These are phyloP conservation scores for Aurelia sp. DNA, from an alignment of 30 jellyfish, hydroid and myxozoan genomes.

Conservation along the genomic window DNA sequence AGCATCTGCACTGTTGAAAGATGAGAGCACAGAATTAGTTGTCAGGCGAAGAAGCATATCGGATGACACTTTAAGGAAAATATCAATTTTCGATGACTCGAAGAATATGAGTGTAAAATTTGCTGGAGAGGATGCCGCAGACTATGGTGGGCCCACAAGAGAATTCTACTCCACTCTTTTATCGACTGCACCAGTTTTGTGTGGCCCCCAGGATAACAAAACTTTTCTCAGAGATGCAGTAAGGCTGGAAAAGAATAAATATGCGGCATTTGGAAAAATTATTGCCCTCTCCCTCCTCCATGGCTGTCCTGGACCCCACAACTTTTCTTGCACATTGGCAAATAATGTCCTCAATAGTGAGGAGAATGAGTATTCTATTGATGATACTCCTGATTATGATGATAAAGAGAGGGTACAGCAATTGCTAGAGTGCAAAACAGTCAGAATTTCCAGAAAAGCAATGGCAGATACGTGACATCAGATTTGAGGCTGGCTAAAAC, in stretches of 20 bases:
- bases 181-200: slow-evolving; percentile 40
- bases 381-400: slow-evolving; percentile 25
- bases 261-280: slow-evolving; percentile 18
- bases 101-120: slow-evolving; percentile 20
- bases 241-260: slow-evolving; percentile 25
- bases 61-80: slow-evolving; percentile 7
- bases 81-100: slow-evolving; percentile 10
- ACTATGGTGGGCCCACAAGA: slow-evolving; percentile 59
- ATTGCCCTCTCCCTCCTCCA: slow-evolving; percentile 40
- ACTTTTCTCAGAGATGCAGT: slow-evolving; percentile 43
- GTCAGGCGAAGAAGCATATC: slow-evolving; percentile 32
- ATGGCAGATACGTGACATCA: too few relatives aligned
- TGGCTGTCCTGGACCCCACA: slow-evolving; percentile 40
- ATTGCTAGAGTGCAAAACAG: slow-evolving; percentile 29
- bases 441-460: background rate
- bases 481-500: too few relatives aligned
- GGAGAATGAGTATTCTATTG: slow-evolving; percentile 23
- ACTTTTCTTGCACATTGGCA: slow-evolving; percentile 8
- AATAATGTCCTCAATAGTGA: slow-evolving; percentile 2
- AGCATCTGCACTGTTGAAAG: too few relatives aligned
- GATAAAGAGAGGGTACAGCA: slow-evolving; percentile 18
- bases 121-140: slow-evolving; percentile 46
- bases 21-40: slow-evolving; percentile 37
- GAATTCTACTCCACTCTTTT: slow-evolving; percentile 40
- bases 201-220: slow-evolving; percentile 52